A percentile compares a stretch with the other conserved stretches of the same genome.
Conservation (phyloP, 1,140 invertebrate genomes). For the Panonychus citri region DNA sequence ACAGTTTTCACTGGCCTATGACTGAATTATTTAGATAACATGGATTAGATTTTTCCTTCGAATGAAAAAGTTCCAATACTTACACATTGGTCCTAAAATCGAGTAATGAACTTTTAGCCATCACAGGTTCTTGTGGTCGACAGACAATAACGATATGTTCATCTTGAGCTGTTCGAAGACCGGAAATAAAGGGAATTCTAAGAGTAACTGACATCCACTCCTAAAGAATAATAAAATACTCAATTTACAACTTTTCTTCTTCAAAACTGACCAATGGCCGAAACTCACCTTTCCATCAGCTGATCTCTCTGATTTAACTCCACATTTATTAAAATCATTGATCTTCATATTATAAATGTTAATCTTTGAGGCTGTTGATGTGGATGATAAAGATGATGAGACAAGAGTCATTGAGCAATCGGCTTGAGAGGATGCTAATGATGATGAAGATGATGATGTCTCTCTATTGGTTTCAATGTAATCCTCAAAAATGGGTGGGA, state of each 20-base stretch:
- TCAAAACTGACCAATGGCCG: too few relatives aligned
- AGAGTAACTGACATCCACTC: constrained; percentile 29
- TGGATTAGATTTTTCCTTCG: background rate
- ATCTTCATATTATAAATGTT: background rate
- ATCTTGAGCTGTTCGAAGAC: constrained; percentile 35
- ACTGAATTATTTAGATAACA: constrained; percentile 18
- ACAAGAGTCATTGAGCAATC: constrained; percentile 1
- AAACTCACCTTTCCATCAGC: background rate
- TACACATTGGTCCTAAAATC: constrained; percentile 17
- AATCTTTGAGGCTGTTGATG: too few relatives aligned
- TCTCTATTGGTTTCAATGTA: background rate
- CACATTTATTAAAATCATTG: background rate
- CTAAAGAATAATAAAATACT: constrained; percentile 5
- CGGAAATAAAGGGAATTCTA: constrained; percentile 33
- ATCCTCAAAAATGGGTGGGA: constrained; percentile 1
- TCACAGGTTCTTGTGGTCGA: constrained; percentile 32
- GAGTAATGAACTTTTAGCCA: constrained; percentile 29
- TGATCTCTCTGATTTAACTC: background rate
- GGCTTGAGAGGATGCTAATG: background rate
- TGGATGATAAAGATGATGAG: background rate
- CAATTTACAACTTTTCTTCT: background rate
- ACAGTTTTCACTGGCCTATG: constrained; percentile 16
- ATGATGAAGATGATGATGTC: background rate
- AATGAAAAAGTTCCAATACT: constrained; percentile 4
- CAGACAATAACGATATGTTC: constrained; percentile 35